A percentile compares a stretch with the other conserved stretches of the same genome.
Conservation (phyloP, 2,113 vertebrate genomes). For the zebrafish (Danio rerio) region GRCz12tu NC_133194.1:23949001-23949500, state of each 20-base stretch:
- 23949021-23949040: slow-evolving; percentile 61
- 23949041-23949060: slow-evolving; percentile 54
- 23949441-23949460: slow-evolving; percentile 67
- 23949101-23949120: slow-evolving; percentile 14
- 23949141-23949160: slow-evolving; percentile 42
- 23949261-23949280: slow-evolving; percentile 99
- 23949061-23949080: slow-evolving; percentile 52
- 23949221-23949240: slow-evolving; percentile 99
- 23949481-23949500: slow-evolving; percentile 50
- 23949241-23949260: slow-evolving; percentile 99
- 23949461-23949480: slow-evolving; percentile 52
- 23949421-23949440: slow-evolving; percentile 63
- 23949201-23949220: slow-evolving; percentile 98
- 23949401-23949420: slow-evolving; percentile 83
- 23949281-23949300: slow-evolving; percentile 99
- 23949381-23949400: slow-evolving; percentile 56
- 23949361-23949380: slow-evolving; percentile 64
- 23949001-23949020: slow-evolving; percentile 67
- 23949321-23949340: slow-evolving; percentile 98
- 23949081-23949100: slow-evolving; percentile 14
- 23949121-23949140: background rate
- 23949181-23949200: slow-evolving; percentile 90
- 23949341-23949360: slow-evolving; percentile 97
- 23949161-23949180: slow-evolving; percentile 76
- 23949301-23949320: slow-evolving; percentile 99